Conservation (phyloP, 2,113 vertebrate species). For the Rhadina sibilatrix region DNA sequence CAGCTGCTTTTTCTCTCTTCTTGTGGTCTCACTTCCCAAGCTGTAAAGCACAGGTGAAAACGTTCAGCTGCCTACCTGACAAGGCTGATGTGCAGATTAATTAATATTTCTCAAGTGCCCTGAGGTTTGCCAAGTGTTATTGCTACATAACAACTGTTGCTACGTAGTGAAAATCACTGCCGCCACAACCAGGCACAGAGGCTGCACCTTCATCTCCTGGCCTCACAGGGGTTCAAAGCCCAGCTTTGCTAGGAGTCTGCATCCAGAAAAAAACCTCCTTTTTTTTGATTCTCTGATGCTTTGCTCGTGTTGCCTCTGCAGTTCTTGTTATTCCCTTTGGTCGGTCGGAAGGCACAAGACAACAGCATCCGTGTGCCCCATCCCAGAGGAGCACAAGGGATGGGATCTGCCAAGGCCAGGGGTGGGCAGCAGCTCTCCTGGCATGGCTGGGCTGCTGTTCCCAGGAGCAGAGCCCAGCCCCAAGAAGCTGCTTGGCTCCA, state of each 20-base stretch:
- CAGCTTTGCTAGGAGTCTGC: neutral
- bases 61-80: neutral
- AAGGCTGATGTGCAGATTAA: constrained; percentile 6
- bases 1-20: neutral
- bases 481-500: neutral
- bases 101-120: constrained; percentile 43
- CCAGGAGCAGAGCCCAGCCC: neutral
- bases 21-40: neutral
- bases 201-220: neutral
- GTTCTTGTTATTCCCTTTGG: neutral
- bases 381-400: neutral
- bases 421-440: neutral
- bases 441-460: neutral
- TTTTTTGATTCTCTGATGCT: neutral
- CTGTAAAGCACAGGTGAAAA: neutral
- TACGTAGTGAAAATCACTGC: neutral
- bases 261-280: neutral
- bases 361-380: accelerated
- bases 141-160: constrained; percentile 60
- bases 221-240: neutral
- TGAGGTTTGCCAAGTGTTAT: neutral
- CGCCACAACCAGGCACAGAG: neutral
- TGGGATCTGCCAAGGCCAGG: neutral
- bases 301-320: neutral
- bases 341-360: accelerated